phyloP scores from a whole-genome alignment of 2,888 invertebrate species.

The Nemapogon koenigi region DNA sequence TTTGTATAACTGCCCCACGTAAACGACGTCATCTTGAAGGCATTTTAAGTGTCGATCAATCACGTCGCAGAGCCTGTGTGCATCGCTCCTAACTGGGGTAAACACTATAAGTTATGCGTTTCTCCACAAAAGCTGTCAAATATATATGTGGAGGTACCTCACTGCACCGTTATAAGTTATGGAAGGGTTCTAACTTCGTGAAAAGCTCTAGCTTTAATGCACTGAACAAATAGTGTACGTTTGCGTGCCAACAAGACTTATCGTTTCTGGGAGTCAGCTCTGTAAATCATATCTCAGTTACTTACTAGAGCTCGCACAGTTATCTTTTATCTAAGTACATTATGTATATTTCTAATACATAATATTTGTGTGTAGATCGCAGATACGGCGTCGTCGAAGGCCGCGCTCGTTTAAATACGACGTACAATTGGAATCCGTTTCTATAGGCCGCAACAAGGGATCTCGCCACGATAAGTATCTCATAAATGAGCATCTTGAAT shows the following conservation, averaged over 20 bases:
- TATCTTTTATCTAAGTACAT: neutral
- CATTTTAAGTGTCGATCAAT: slow-evolving; percentile 8
- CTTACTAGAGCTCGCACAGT: neutral
- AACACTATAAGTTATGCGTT: slow-evolving; percentile 12
- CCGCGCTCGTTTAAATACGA: too few species aligned
- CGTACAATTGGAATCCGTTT: slow-evolving; percentile 1
- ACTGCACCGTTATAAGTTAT: slow-evolving; percentile 19
- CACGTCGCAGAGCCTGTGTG: slow-evolving; percentile 4
- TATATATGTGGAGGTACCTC: slow-evolving; percentile 21
- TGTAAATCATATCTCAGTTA: slow-evolving; percentile 14
- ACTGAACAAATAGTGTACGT: slow-evolving; percentile 22
- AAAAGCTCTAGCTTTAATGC: slow-evolving; percentile 17
- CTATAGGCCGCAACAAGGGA: neutral
- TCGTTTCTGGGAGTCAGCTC: slow-evolving; percentile 15
- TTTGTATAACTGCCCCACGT: neutral
- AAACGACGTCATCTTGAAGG: neutral
- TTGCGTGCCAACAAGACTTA: slow-evolving; percentile 14
- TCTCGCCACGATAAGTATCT: neutral
- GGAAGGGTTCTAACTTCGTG: slow-evolving; percentile 16
- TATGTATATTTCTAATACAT: too few species aligned
- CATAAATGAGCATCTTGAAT: slow-evolving; percentile 17
- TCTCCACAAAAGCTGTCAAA: slow-evolving; percentile 19
- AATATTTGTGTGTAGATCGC: too few species aligned
- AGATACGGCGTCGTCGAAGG: too few species aligned
- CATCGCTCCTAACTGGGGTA: slow-evolving; percentile 7